A percentile compares a stretch with the other conserved stretches of the same genome.
phyloP scores from a whole-genome alignment of 1,140 invertebrate species.

The Capitella teleta region DNA sequence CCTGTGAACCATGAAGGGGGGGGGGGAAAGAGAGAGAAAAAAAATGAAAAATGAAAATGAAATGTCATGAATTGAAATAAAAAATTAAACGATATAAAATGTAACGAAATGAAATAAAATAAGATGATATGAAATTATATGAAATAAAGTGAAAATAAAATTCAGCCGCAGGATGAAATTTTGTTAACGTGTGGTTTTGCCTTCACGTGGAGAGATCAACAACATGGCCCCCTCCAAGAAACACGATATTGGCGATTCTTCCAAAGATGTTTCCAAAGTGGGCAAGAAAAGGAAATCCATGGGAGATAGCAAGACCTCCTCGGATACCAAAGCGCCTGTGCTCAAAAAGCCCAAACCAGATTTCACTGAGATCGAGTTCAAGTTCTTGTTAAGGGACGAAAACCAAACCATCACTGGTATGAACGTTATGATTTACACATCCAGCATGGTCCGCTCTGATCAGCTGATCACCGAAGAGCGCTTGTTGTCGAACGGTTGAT shows the following conservation, averaged over 20 bases:
- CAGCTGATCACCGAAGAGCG: too few relatives aligned
- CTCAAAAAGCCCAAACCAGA: not conserved
- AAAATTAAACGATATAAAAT: not conserved
- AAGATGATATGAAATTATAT: not conserved
- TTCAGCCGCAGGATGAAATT: slow-evolving; percentile 1
- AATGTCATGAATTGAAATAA: too few relatives aligned
- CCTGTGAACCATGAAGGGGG: too few relatives aligned
- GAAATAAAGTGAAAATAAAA: not conserved
- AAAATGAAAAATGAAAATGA: too few relatives aligned
- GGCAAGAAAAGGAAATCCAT: not conserved
- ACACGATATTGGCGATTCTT: not conserved
- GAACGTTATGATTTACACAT: too few relatives aligned
- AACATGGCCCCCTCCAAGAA: slow-evolving; percentile 3
- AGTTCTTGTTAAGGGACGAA: not conserved
- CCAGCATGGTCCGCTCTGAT: too few relatives aligned
- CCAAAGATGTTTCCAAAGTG: not conserved
- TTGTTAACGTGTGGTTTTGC: too few relatives aligned
- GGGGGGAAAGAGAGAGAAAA: too few relatives aligned
- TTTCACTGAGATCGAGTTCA: slow-evolving; percentile 6
- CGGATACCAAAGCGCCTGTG: not conserved
- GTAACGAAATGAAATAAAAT: not conserved
- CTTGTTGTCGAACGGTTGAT: too few relatives aligned
- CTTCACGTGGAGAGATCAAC: too few relatives aligned
- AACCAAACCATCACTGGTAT: slow-evolving; percentile 1
- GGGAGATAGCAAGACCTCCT: not conserved